Base-by-base conservation (phyloP, 2,888 invertebrate genomes). In the Branchipolynoe longqiensis region DNA sequence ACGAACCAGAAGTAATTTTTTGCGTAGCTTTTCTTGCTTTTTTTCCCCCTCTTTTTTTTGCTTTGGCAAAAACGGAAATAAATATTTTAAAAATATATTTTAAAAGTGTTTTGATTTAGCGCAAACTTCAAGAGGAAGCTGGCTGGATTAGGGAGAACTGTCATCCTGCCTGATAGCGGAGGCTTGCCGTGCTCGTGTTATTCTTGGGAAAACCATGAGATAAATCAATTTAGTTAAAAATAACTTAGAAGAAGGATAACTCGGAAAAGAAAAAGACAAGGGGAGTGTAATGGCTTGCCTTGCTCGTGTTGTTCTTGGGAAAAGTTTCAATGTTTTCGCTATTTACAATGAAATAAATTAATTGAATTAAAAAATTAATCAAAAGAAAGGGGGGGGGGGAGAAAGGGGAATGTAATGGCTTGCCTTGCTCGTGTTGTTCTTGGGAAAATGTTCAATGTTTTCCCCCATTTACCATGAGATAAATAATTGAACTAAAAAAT, bases 371-470 rank as follows among this genome's bases (percentile, higher is more conserved):
- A 12, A 54, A 14, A 54, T 54, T 54, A 54, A 54, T 12, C 54
- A 54, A 54, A 54, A 18, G 18, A 54, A 54, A 54, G 54, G 18
- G 18, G 54, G 12, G 14, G 18, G 14, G 54, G 18, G 18, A 14
- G 54, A 54, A 54, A 54, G 54, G n/a, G n/a, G n/a, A n/a, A n/a
- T n/a, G n/a, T n/a, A n/a, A 78, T 18, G 56, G n/a, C 69, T 69
- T 38, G 38, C 69, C 62, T 69, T n/a, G n/a, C n/a, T 69, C 69
- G 38, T 69, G 69, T 69, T 69, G 69, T 36, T 69, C 69, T 69
- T 38, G 12, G n/a, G n/a, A 69, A 69, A 69, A 69, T 36, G 22
- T 69, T 69, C 33, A 69, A 69, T 69, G 69, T 69, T 69, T 69
- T 69, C 69, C 12, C 36, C 33, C 18, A 36, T 69, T 69, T 69